Evolutionary conservation across 2,113 vertebrate species (phyloP).

Genomic region (Morone chrysops): DNA sequence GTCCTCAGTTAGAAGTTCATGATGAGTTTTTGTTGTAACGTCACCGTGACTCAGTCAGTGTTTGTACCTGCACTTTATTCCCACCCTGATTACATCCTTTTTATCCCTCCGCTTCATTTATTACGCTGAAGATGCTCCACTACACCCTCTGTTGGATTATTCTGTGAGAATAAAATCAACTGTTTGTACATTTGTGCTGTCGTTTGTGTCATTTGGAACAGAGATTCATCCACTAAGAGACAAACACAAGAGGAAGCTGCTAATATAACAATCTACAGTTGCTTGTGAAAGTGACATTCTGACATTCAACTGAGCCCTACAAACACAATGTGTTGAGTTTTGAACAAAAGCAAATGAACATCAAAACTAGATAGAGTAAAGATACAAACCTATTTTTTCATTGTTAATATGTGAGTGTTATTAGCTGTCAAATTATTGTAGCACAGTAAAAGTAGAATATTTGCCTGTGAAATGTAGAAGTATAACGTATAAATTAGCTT

Average conservation of each 20-base stretch:
- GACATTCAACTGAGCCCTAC: too few relatives aligned
- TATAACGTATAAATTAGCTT: too few relatives aligned
- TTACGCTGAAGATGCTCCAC: conserved; percentile 26
- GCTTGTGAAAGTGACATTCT: too few relatives aligned
- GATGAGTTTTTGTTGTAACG: background rate
- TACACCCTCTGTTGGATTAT: conserved; percentile 37
- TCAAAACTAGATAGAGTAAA: too few relatives aligned
- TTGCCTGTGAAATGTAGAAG: too few relatives aligned
- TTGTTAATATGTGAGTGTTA: too few relatives aligned
- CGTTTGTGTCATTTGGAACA: background rate
- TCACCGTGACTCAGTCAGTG: conserved; percentile 27
- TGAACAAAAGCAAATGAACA: too few relatives aligned
- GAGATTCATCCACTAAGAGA: background rate
- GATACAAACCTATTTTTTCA: too few relatives aligned
- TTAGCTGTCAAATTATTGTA: too few relatives aligned
- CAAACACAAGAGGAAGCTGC: background rate
- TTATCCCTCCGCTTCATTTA: conserved; percentile 11
- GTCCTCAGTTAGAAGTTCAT: background rate
- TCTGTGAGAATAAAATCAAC: conserved; percentile 66
- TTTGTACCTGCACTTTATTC: conserved; percentile 55
- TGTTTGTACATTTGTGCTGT: conserved; percentile 52
- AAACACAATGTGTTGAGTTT: too few relatives aligned
- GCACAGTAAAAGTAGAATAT: too few relatives aligned
- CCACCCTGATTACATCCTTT: background rate
- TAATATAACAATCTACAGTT: too few relatives aligned